A percentile compares a stretch with the other conserved stretches of the same genome.
Evolutionary conservation across 2,113 vertebrate genomes (phyloP).

Genomic region (Furnarius figulus): DNA sequence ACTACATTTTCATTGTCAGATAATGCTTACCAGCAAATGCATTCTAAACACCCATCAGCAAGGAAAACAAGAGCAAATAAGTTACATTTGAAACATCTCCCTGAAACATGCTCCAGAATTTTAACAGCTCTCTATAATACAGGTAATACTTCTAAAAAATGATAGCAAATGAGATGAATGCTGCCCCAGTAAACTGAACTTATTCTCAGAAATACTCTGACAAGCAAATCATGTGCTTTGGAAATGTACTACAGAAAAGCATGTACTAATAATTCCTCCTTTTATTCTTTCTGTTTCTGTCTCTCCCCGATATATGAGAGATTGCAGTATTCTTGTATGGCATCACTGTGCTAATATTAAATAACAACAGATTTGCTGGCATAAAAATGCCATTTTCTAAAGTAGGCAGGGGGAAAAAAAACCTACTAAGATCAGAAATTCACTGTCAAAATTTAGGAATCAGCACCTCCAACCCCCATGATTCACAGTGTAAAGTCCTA

Average conservation of each 20-base stretch:
- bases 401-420: background rate
- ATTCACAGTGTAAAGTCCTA: constrained; percentile 34
- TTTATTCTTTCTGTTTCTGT: background rate
- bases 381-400: background rate
- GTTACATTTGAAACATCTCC: background rate
- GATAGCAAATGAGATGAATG: background rate
- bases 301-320: constrained; percentile 24
- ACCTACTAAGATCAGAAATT: background rate
- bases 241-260: background rate
- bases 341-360: constrained; percentile 8
- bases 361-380: background rate
- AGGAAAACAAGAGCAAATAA: background rate
- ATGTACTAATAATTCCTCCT: background rate
- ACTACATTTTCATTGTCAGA: background rate
- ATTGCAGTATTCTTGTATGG: background rate
- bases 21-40: background rate
- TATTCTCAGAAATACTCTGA: constrained; percentile 6
- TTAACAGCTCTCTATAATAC: constrained; percentile 2
- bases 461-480: background rate
- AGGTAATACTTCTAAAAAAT: background rate
- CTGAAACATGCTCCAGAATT: constrained; percentile 18
- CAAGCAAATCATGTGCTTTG: background rate
- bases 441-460: constrained; percentile 9
- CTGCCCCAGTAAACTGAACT: background rate
- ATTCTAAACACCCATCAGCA: background rate